Conservation (phyloP, 2,888 invertebrate genomes). For the Netelia fuscicornis region DNA sequence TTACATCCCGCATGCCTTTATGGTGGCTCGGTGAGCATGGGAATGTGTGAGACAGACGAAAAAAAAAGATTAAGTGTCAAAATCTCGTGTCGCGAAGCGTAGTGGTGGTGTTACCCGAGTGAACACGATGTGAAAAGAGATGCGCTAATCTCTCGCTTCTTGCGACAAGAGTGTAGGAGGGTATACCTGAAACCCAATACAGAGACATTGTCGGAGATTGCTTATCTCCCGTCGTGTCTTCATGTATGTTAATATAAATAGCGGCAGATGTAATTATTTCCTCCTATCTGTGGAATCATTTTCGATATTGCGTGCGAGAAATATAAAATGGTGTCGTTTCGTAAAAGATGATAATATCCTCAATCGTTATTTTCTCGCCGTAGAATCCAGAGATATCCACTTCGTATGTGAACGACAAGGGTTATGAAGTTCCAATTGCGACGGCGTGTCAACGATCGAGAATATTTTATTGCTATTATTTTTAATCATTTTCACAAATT, state of each 20-base stretch:
- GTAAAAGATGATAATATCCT: neutral
- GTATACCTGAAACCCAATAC: neutral
- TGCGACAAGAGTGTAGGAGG: slow-evolving; percentile 16
- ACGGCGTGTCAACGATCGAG: slow-evolving; percentile 45
- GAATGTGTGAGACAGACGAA: slow-evolving; percentile 11
- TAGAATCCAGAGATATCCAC: neutral
- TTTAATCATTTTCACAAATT: slow-evolving; percentile 31
- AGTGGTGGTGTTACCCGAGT: slow-evolving; percentile 2
- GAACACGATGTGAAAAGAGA: slow-evolving; percentile 43
- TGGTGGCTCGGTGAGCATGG: slow-evolving; percentile 26
- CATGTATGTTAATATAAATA: slow-evolving; percentile 11
- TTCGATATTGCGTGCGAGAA: neutral
- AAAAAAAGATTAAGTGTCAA: slow-evolving; percentile 34
- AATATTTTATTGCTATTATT: slow-evolving; percentile 56
- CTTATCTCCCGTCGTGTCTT: slow-evolving; percentile 43
- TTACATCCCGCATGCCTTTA: slow-evolving; percentile 5
- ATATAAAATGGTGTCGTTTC: neutral
- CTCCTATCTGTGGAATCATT: slow-evolving; percentile 3
- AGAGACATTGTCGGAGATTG: slow-evolving; percentile 19
- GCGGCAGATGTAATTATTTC: slow-evolving; percentile 26
- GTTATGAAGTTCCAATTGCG: slow-evolving; percentile 66
- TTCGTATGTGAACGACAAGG: slow-evolving; percentile 44
- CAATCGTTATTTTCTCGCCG: neutral
- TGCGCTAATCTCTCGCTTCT: neutral
- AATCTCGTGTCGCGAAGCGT: slow-evolving; percentile 27